Conservation (phyloP, 2,888 invertebrate genomes). For the Euphydryas editha region DNA sequence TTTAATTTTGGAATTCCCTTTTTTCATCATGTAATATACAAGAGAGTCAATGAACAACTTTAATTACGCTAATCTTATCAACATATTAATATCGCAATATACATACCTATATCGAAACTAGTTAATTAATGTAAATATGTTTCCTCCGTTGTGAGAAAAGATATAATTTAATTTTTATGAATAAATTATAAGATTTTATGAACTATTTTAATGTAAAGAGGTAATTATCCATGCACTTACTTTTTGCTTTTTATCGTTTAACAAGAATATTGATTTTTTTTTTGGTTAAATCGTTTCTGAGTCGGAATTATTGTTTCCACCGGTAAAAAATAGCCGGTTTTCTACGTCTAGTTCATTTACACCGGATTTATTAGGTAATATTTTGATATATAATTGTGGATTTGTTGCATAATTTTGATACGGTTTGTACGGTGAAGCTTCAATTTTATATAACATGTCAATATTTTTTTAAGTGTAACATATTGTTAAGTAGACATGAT, state of each 20-base stretch:
- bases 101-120: not conserved
- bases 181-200: not conserved
- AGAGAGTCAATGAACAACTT: conserved; percentile 2
- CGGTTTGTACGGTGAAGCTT: too few species aligned
- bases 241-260: not conserved
- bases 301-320: conserved; percentile 1
- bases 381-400: not conserved
- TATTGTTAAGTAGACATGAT: too few species aligned
- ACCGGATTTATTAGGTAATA: not conserved
- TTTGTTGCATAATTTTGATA: too few species aligned
- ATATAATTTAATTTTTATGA: not conserved
- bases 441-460: too few species aligned
- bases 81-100: not conserved
- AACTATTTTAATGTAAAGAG: not conserved
- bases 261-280: not conserved
- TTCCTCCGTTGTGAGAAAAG: not conserved
- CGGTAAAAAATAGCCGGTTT: not conserved
- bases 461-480: too few species aligned
- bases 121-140: not conserved
- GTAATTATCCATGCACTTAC: not conserved
- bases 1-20: not conserved
- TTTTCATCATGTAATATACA: not conserved
- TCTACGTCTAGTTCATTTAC: not conserved
- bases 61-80: conserved; percentile 1
- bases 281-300: not conserved